These are phyloP conservation scores for Martes martes DNA, from an alignment of 2,113 vertebrate genomes.

Conservation along the genomic window DNA sequence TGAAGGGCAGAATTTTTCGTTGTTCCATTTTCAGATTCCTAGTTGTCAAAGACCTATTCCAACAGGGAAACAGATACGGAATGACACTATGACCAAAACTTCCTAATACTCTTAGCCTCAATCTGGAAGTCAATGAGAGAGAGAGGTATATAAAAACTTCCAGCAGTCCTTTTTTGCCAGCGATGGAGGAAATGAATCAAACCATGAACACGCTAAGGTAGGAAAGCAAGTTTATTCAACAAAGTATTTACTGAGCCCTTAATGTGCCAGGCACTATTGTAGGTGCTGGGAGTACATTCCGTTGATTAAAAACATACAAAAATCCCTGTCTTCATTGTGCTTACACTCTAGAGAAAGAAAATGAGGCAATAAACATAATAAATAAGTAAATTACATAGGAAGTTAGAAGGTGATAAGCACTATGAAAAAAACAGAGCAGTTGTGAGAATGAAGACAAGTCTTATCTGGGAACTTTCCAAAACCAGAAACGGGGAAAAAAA, in stretches of 20 bases:
- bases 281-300: slow-evolving; percentile 37
- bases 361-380: slow-evolving; percentile 49
- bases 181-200: slow-evolving; percentile 13
- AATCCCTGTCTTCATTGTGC: slow-evolving; percentile 49
- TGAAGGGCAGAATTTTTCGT: not conserved
- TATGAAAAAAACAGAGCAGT: not conserved
- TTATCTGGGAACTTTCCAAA: slow-evolving; percentile 38
- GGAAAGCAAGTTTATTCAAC: slow-evolving; percentile 46
- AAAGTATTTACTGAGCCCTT: slow-evolving; percentile 30
- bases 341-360: slow-evolving; percentile 22
- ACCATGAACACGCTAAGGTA: not conserved
- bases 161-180: not conserved
- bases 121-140: not conserved
- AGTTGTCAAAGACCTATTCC: not conserved
- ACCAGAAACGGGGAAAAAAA: not conserved
- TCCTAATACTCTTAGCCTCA: slow-evolving; percentile 3
- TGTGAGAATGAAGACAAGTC: not conserved
- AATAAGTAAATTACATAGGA: slow-evolving; percentile 51
- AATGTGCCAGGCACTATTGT: slow-evolving; percentile 28
- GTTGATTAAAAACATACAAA: slow-evolving; percentile 46
- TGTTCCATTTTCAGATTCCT: not conserved
- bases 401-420: slow-evolving; percentile 40
- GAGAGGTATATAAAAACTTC: not conserved
- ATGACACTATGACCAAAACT: not conserved
- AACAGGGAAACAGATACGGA: slow-evolving; percentile 12